Evolutionary conservation across 2,888 invertebrate genomes (phyloP), one percentile per base, ranked within the genome.

Genomic region (Achlya flavicornis): DNA sequence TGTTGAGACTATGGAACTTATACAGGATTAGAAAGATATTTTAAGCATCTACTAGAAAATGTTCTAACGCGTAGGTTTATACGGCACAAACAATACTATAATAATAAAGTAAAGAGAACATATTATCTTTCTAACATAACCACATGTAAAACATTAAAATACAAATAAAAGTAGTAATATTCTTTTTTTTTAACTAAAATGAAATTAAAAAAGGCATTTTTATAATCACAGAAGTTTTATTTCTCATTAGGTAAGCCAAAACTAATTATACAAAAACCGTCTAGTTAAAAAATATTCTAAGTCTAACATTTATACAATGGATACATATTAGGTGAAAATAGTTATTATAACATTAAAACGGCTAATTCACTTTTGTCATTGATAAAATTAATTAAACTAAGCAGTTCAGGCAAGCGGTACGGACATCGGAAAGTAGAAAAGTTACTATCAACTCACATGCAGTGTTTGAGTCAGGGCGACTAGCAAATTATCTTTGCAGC

Each of bases 171-270:
- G 63, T 63, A 38, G 38, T 38, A 38, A 38, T 38, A 26, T 26
- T 26, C 26, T 26, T 12, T 7, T 41, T 41, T 12, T 41, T 41
- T 12, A 76, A 77, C 72, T 75, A 80, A 80, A 77, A 75, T 81
- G 81, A 80, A 77, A 73, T n/a, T 68, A 66, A 77, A 76, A 73
- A 81, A 80, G 81, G 78, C 83, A 10, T 62, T 43, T 43, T 62
- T 81, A 81, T 75, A 81, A 87, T 87, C 87, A 87, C 86, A 87
- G 87, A 81, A 86, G 81, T 84, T 79, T 80, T 81, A 79, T 41
- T 41, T 78, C 78, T 78, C 73, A 75, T 73, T 53, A 10, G 35
- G 53, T 53, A 64, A 61, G 65, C 58, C 63, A 59, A 60, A 65
- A 66, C 64, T 41, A 41, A 48, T 62, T 53, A 59, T 58, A 26